Conservation (phyloP, 2,113 vertebrate genomes). For the Gymnobelideus leadbeateri region DNA sequence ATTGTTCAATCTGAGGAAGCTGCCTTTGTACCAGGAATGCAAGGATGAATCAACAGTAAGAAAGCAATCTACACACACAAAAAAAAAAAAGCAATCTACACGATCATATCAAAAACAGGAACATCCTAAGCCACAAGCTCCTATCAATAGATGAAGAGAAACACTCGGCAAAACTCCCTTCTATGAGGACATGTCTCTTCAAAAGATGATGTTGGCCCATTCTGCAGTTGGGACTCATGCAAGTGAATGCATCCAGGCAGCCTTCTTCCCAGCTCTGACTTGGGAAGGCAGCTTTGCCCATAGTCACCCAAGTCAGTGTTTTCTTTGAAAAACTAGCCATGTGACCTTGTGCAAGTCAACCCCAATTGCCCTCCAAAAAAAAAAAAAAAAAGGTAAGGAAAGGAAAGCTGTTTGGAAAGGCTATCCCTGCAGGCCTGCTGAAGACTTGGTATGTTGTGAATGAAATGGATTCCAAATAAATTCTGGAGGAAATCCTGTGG, state of each 20-base stretch:
- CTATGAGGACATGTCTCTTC: background rate
- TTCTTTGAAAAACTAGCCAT: background rate
- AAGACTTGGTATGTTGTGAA: background rate
- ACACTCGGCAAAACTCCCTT: background rate
- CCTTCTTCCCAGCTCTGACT: background rate
- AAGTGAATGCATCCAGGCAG: background rate
- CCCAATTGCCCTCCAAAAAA: too few relatives aligned
- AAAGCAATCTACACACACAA: background rate
- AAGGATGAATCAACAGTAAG: background rate
- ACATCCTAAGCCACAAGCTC: background rate
- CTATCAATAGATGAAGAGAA: too few relatives aligned
- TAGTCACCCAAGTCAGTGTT: background rate
- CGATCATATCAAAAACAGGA: background rate
- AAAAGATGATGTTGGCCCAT: background rate
- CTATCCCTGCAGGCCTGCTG: background rate
- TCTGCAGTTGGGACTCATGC: background rate
- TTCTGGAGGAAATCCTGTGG: slow-evolving; percentile 17
- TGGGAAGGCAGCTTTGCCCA: background rate
- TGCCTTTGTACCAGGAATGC: background rate
- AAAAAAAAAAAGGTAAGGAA: background rate
- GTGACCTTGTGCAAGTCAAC: too few relatives aligned
- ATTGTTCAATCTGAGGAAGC: background rate
- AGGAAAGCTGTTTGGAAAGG: background rate
- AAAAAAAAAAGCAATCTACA: background rate
- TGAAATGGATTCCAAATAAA: background rate